A percentile compares a stretch with the other conserved stretches of the same genome.
Evolutionary conservation across 2,113 vertebrate genomes (phyloP).

Genomic region (Petroica traversi): DNA sequence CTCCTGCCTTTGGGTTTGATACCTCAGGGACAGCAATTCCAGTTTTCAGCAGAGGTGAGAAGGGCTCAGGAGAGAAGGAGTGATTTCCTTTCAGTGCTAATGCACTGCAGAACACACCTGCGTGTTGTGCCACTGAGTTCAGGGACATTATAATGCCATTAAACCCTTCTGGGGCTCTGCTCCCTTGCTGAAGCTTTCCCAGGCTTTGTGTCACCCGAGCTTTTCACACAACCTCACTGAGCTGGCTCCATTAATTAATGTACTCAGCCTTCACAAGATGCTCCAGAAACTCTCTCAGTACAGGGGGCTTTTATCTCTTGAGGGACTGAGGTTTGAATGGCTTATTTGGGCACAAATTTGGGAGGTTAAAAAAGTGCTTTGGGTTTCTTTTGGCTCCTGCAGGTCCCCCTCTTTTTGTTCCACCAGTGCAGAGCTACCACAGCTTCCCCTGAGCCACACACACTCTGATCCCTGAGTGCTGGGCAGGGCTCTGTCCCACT

Average conservation of each 20-base stretch:
- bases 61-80: not conserved
- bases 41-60: not conserved
- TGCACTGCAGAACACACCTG: not conserved
- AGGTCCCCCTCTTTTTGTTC: not conserved
- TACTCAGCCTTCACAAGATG: not conserved
- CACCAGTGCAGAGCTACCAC: not conserved
- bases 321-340: not conserved
- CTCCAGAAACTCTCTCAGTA: not conserved
- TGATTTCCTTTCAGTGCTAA: not conserved
- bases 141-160: slow-evolving; percentile 38
- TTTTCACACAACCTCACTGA: not conserved
- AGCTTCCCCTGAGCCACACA: not conserved
- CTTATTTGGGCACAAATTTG: not conserved
- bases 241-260: slow-evolving; percentile 27
- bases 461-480: accelerated
- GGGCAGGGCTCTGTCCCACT: not conserved
- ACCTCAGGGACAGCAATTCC: not conserved
- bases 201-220: slow-evolving; percentile 20
- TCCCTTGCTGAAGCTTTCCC: slow-evolving; percentile 1
- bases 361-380: not conserved
- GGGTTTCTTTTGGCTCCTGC: not conserved
- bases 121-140: not conserved
- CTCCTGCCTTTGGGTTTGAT: not conserved
- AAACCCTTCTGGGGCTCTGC: slow-evolving; percentile 18
- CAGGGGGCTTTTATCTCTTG: slow-evolving; percentile 1